Conservation (phyloP, 2,113 vertebrate species). For the Alligator mississippiensis region DNA sequence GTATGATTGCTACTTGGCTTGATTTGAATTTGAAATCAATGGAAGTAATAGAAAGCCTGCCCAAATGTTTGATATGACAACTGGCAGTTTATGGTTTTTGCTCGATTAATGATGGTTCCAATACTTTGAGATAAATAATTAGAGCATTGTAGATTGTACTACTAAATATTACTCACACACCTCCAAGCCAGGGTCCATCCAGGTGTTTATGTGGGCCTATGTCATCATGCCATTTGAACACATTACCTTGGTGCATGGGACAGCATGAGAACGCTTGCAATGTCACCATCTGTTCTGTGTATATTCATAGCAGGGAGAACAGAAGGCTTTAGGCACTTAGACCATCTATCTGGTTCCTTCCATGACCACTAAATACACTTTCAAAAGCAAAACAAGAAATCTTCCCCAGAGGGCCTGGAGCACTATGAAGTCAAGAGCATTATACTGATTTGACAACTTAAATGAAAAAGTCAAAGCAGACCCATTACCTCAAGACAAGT, state of each 20-base stretch:
- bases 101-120: not conserved
- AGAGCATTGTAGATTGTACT: not conserved
- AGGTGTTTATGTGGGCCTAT: not conserved
- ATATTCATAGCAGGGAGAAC: not conserved
- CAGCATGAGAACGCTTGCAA: fast-evolving
- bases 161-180: not conserved
- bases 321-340: not conserved
- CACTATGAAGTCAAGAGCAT: not conserved
- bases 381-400: not conserved
- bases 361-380: not conserved
- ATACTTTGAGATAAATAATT: not conserved
- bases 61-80: not conserved
- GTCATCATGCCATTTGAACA: not conserved
- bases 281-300: not conserved
- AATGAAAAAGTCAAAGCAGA: not conserved
- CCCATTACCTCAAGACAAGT: not conserved
- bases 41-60: not conserved
- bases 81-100: not conserved
- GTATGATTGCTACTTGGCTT: not conserved
- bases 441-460: not conserved
- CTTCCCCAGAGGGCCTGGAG: not conserved
- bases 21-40: not conserved
- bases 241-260: not conserved
- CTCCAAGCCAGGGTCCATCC: not conserved
- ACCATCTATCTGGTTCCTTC: not conserved